These are phyloP conservation scores for Ammospiza maritima DNA, from an alignment of 2,797 vertebrate species.

Conservation along the genomic window DNA sequence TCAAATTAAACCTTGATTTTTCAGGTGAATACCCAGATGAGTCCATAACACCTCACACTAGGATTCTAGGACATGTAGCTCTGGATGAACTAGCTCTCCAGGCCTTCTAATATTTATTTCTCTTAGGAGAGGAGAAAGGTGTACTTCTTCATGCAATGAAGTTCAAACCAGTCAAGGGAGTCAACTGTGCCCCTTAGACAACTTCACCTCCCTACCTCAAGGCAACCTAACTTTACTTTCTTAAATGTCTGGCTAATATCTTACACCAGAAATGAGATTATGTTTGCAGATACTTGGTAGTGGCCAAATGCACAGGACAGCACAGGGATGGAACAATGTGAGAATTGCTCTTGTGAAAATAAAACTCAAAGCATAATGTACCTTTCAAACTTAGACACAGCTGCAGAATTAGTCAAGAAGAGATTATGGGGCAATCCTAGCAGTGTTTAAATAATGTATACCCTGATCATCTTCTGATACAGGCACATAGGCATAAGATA, in stretches of 20 bases:
- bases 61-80: neutral
- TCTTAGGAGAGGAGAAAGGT: neutral
- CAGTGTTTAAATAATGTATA: neutral
- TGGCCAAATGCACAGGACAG: neutral
- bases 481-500: neutral
- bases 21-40: neutral
- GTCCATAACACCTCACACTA: neutral
- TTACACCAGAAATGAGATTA: neutral
- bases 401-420: neutral
- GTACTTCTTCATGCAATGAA: neutral
- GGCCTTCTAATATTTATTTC: neutral
- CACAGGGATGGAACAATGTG: neutral
- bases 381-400: neutral
- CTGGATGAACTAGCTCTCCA: neutral
- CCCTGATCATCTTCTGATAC: neutral
- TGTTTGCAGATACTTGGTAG: neutral
- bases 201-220: neutral
- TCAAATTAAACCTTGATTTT: neutral
- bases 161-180: neutral
- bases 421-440: neutral
- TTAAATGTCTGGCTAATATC: neutral
- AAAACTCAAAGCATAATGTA: neutral
- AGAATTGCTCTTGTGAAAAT: neutral
- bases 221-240: neutral
- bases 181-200: neutral